Conservation (phyloP, 2,113 vertebrate species). For the Gila orcuttii region DNA sequence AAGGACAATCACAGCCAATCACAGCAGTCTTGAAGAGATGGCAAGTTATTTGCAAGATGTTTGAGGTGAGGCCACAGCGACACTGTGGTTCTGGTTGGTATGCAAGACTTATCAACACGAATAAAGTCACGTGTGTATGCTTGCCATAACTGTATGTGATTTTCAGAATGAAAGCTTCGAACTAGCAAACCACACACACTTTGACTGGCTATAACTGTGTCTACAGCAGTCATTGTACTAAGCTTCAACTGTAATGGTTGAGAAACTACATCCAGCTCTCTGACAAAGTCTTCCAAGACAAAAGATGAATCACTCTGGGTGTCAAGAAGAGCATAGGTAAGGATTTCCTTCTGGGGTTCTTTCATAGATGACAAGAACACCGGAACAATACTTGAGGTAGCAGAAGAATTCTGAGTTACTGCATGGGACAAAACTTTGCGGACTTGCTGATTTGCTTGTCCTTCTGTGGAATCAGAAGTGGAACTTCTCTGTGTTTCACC, state of each 20-base stretch:
- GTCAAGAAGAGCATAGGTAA: constrained; percentile 23
- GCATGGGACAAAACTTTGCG: constrained; percentile 16
- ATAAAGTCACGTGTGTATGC: constrained; percentile 52
- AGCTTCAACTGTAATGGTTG: constrained; percentile 29
- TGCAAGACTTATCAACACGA: constrained; percentile 48
- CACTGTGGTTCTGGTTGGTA: constrained; percentile 43
- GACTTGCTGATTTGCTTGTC: not conserved
- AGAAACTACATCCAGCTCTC: not conserved
- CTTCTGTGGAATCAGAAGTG: not conserved
- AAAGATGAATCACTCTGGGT: constrained; percentile 45
- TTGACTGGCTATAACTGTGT: constrained; percentile 39
- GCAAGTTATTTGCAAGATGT: constrained; percentile 44
- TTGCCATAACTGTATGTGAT: not conserved
- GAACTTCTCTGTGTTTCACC: too few species aligned
- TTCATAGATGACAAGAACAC: too few species aligned
- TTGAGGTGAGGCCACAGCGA: constrained; percentile 48
- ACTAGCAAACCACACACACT: constrained; percentile 28
- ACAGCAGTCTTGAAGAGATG: constrained; percentile 47
- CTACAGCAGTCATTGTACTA: not conserved
- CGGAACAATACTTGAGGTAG: too few species aligned
- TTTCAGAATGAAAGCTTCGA: constrained; percentile 12
- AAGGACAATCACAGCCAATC: constrained; percentile 45
- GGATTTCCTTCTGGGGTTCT: constrained; percentile 19
- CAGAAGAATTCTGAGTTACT: too few species aligned
- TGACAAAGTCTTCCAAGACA: constrained; percentile 39